Evolutionary conservation across 1,140 invertebrate genomes (phyloP).

Genomic region (Chymomyza costata): DNA sequence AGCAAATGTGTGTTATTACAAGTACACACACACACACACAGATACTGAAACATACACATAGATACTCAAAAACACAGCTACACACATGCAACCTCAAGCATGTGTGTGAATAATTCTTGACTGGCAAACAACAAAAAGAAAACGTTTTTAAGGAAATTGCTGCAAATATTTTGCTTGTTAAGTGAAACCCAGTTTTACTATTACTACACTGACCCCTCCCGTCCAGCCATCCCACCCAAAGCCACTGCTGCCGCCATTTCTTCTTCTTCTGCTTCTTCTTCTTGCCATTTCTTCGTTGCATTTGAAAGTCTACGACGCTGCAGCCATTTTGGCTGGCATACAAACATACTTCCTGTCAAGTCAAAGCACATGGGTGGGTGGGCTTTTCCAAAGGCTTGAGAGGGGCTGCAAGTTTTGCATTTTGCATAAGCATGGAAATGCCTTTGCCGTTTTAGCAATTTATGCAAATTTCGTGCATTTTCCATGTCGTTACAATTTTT

Average conservation of each 20-base stretch:
- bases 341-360: too few species aligned
- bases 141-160: slow-evolving; percentile 61
- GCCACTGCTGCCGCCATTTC: background rate
- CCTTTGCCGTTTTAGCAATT: slow-evolving; percentile 64
- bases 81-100: too few species aligned
- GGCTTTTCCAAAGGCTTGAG: too few species aligned
- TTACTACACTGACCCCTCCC: slow-evolving; percentile 19
- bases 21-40: slow-evolving; percentile 10
- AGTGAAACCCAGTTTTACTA: slow-evolving; percentile 41
- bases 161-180: slow-evolving; percentile 65
- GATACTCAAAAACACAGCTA: too few species aligned
- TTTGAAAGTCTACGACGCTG: background rate
- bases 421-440: slow-evolving; percentile 70
- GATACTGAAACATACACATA: slow-evolving; percentile 1
- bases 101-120: too few species aligned
- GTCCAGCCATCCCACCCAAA: background rate
- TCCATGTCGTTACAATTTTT: slow-evolving; percentile 70
- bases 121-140: slow-evolving; percentile 9
- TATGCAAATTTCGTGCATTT: slow-evolving; percentile 68
- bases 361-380: too few species aligned
- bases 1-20: slow-evolving; percentile 34
- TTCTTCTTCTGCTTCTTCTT: background rate
- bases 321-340: background rate
- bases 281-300: background rate
- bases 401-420: slow-evolving; percentile 39